These are phyloP conservation scores for Lutjanus argentimaculatus DNA, from an alignment of 2,797 vertebrate species.

Conservation along the genomic window DNA sequence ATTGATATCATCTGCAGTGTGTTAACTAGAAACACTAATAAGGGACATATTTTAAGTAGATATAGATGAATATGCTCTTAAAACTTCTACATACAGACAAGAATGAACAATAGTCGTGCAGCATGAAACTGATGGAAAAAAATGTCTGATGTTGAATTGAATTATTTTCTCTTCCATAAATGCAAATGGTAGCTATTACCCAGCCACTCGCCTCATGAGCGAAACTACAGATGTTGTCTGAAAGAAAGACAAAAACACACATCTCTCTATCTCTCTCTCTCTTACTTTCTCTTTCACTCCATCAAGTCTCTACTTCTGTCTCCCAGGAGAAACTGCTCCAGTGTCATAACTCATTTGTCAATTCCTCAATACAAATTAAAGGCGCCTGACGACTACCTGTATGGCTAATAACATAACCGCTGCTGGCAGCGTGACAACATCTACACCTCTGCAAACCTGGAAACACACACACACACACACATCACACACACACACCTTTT, in stretches of 20 bases:
- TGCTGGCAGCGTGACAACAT: conserved; percentile 77
- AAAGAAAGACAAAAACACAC: conserved; percentile 13
- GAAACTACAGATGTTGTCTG: conserved; percentile 71
- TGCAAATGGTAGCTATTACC: conserved; percentile 71
- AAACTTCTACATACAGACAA: conserved; percentile 4
- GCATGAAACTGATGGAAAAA: conserved; percentile 43
- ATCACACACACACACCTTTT: conserved; percentile 41
- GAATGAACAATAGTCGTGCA: conserved; percentile 30
- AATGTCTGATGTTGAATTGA: conserved; percentile 28
- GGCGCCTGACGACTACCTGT: conserved; percentile 81
- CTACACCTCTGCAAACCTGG: conserved; percentile 57
- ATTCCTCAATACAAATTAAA: conserved; percentile 85
- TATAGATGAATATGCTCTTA: background rate
- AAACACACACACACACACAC: conserved; percentile 43
- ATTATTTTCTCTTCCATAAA: conserved; percentile 61
- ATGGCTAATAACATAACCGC: conserved; percentile 80
- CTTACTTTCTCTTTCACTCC: conserved; percentile 66
- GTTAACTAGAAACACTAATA: background rate
- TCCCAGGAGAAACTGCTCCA: conserved; percentile 75
- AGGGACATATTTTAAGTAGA: background rate
- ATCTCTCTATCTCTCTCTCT: conserved; percentile 49
- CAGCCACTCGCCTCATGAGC: conserved; percentile 45
- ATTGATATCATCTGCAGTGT: background rate
- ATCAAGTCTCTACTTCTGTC: conserved; percentile 72
- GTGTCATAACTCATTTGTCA: conserved; percentile 87